A percentile compares a stretch with the other conserved stretches of the same genome.
Conservation (phyloP, 92 coral and sea anemone species). For the Chrysogorgia sp. region DNA sequence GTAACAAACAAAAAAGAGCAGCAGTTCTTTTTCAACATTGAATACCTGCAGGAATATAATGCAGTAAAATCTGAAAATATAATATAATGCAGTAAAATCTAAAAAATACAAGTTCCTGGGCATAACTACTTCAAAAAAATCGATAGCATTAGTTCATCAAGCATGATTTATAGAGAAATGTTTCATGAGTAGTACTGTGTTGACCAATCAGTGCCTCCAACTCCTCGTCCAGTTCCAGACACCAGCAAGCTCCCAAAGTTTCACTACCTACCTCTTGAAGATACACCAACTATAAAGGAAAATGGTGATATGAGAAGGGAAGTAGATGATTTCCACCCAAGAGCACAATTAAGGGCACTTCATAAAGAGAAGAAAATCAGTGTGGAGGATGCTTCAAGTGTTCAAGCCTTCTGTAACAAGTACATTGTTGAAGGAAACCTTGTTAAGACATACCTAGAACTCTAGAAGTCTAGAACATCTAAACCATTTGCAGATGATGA, state of each 20-base stretch:
- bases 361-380: constrained; percentile 62
- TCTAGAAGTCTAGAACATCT: too few species aligned
- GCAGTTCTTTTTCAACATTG: constrained; percentile 66
- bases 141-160: constrained; percentile 46
- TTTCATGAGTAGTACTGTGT: constrained; percentile 62
- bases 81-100: constrained; percentile 53
- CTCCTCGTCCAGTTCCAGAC: constrained; percentile 74
- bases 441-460: constrained; percentile 61
- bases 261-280: constrained; percentile 65
- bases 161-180: constrained; percentile 69
- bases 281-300: constrained; percentile 49
- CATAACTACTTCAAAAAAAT: constrained; percentile 61
- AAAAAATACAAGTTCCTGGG: constrained; percentile 57
- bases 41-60: constrained; percentile 55
- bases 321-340: constrained; percentile 70
- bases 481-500: constrained; percentile 68
- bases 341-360: constrained; percentile 54
- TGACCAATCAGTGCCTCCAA: constrained; percentile 62
- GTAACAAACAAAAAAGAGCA: constrained; percentile 53
- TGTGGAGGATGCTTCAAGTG: constrained; percentile 56
- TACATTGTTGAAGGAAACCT: constrained; percentile 69
- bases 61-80: constrained; percentile 29
- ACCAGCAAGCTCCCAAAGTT: constrained; percentile 59
- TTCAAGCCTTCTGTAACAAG: constrained; percentile 62
- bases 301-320: constrained; percentile 57